phyloP scores from a whole-genome alignment of 2,888 invertebrate species.

The Eurois occulta region DNA sequence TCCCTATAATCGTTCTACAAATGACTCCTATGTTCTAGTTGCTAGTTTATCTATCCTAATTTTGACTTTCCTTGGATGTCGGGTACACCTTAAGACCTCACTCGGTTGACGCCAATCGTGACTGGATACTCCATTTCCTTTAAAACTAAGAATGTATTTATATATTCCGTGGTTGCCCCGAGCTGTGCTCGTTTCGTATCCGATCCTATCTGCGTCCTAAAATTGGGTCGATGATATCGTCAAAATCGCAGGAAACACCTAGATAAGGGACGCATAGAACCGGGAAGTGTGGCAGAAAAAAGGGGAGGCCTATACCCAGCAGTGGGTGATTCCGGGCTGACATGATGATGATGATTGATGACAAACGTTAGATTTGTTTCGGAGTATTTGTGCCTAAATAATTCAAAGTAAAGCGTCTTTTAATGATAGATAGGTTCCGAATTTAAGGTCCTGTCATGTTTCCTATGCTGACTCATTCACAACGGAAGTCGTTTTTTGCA shows the following conservation, averaged over 20 bases:
- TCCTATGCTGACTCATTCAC: conserved; percentile 32
- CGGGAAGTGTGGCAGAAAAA: no score
- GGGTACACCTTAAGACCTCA: not conserved
- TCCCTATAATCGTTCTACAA: not conserved
- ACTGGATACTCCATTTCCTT: conserved; percentile 36
- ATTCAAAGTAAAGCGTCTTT: not conserved
- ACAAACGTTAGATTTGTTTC: not conserved
- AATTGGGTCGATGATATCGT: no score
- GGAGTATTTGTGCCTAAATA: not conserved
- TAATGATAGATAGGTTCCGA: conserved; percentile 18
- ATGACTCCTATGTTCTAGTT: not conserved
- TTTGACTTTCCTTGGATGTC: not conserved
- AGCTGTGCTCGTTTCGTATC: conserved; percentile 36
- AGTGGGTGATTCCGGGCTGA: no score
- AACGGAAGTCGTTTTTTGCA: conserved; percentile 49
- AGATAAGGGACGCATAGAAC: no score
- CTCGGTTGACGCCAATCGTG: conserved; percentile 43
- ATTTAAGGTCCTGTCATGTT: conserved; percentile 3
- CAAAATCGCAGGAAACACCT: no score
- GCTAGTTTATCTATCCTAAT: conserved; percentile 1
- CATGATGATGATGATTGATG: no score
- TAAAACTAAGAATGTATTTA: conserved; percentile 24
- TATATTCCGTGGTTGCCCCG: conserved; percentile 32
- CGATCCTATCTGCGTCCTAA: no score
- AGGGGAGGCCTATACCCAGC: no score